Evolutionary conservation across 2,113 vertebrate species (phyloP), one percentile per base, ranked within the genome.

Genomic region (Nibea coibor): DNA sequence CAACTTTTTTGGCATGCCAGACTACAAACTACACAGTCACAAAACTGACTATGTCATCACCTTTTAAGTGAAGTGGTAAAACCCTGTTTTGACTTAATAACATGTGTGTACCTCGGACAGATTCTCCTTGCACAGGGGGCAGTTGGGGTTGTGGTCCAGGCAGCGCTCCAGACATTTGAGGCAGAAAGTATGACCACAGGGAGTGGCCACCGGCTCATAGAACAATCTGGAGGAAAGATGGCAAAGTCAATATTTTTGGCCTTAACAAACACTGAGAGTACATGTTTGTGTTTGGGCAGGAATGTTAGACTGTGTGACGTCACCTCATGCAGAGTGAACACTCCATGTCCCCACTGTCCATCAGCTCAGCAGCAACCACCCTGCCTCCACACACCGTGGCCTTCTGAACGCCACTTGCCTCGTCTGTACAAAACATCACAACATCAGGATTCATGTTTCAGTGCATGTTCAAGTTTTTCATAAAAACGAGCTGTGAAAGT

Each of bases 321-420:
- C 92, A 98, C 97, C 97, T 98, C 97, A 97, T 97, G 84, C 97
- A 99, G 58, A 98, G 96, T 20, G 97, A 97, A 84, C 98, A 98
- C 94, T 97, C 97, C 75, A 98, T 94, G 85, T 98, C 97, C 14
- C 95, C 95, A 0, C 94, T 95, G 90, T 98, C 97, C 87, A 97
- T 75, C 24, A 96, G 93, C 62, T 95, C 83, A 15, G 84, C 67
- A 22, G 96, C 92, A 86, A 96, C 81, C 56, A 84, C 87, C 89
- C 94, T 85, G 3, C 75, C 72, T 50, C 86, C 47, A 14, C 74
- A 1, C 11, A 31, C 43, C 0, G 65, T 10, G 1, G 69, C 31
- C 0, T 48, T 82, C 78, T 88, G 91, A 75, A 81, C 0, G 47
- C 82, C 72, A 84, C 81, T 85, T 63, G 84, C 76, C 12, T 80